Evolutionary conservation across 2,113 vertebrate species (phyloP).

Genomic region (Globicephala melas): DNA sequence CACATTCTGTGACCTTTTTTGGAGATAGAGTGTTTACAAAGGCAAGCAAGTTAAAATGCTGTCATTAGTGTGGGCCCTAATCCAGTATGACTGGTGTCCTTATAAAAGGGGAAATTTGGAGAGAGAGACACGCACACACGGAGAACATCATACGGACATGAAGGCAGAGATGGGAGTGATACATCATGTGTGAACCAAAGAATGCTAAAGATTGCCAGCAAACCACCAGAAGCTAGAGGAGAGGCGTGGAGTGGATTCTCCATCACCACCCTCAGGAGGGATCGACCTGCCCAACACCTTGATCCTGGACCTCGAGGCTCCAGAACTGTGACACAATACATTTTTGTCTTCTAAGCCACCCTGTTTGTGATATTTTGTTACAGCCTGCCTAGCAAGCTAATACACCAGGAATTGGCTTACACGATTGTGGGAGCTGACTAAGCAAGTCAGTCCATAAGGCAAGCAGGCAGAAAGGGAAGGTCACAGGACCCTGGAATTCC

Average conservation of each 20-base stretch:
- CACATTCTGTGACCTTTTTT: background rate
- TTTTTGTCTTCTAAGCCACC: background rate
- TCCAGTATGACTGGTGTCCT: background rate
- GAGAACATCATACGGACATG: background rate
- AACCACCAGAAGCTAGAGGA: background rate
- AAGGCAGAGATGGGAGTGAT: background rate
- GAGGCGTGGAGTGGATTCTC: background rate
- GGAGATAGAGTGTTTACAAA: background rate
- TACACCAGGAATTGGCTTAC: background rate
- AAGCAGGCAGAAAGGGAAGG: background rate
- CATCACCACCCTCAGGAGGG: background rate
- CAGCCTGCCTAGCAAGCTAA: background rate
- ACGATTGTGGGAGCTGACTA: background rate
- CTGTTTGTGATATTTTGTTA: background rate
- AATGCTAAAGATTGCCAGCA: background rate
- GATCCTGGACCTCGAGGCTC: background rate
- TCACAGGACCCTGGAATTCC: background rate
- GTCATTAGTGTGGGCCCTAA: background rate
- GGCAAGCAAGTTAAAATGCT: background rate
- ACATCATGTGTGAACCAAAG: background rate
- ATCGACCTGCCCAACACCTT: background rate
- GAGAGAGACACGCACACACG: background rate
- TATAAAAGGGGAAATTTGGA: background rate
- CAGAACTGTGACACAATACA: constrained; percentile 28
- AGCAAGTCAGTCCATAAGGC: background rate